Percentiles rank a stretch among this genome's conserved stretches.
These are phyloP conservation scores for Columba guinea DNA, from an alignment of 2,797 vertebrate species.

Conservation along the genomic window DNA sequence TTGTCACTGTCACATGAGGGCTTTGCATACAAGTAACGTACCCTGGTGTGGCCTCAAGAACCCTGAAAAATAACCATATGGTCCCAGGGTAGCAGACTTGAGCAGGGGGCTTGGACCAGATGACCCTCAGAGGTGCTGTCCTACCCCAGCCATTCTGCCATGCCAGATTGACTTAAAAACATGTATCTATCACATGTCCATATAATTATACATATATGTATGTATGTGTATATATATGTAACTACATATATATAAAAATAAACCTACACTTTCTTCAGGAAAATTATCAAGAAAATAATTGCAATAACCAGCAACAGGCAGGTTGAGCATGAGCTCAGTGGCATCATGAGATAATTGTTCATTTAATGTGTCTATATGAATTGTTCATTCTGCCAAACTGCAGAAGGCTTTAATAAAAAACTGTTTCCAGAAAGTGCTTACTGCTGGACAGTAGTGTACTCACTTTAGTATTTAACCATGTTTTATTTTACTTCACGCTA, in stretches of 20 bases:
- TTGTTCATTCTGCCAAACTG: background rate
- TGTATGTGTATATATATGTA: background rate
- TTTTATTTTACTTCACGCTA: constrained; percentile 72
- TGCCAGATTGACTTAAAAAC: background rate
- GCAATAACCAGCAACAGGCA: background rate
- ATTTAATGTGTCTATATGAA: background rate
- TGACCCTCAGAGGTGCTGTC: background rate
- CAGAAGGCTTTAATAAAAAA: background rate
- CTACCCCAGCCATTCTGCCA: background rate
- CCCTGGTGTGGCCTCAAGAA: background rate
- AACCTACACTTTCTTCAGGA: background rate
- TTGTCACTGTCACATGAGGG: background rate
- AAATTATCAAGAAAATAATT: background rate
- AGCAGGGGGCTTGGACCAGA: background rate
- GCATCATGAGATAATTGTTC: background rate
- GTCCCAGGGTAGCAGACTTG: background rate
- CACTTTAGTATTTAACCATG: constrained; percentile 4
- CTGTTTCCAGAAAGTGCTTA: background rate
- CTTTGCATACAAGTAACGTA: background rate
- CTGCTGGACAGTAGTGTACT: background rate
- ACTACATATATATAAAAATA: background rate
- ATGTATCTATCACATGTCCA: rapidly evolving
- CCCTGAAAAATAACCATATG: background rate
- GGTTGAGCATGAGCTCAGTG: background rate
- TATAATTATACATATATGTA: background rate